These are phyloP conservation scores for Stegastes partitus DNA, from an alignment of 2,113 vertebrate species.

Conservation along the genomic window DNA sequence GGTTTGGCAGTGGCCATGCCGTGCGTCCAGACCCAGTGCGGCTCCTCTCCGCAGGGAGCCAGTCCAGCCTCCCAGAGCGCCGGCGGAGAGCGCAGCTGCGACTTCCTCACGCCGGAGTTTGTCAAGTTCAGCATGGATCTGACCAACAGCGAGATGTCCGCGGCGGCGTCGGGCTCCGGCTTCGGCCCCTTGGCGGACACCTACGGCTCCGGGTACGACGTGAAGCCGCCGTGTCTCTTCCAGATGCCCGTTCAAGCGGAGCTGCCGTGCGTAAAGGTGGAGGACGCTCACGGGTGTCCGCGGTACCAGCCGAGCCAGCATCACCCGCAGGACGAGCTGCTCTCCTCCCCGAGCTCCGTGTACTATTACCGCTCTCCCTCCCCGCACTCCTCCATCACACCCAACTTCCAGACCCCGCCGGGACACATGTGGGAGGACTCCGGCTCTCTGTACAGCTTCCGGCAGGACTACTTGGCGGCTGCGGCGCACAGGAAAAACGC, in stretches of 20 bases:
- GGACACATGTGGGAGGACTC: slow-evolving; percentile 93
- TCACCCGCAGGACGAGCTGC: slow-evolving; percentile 90
- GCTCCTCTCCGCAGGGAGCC: slow-evolving; percentile 97
- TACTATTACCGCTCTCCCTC: slow-evolving; percentile 96
- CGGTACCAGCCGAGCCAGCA: slow-evolving; percentile 89
- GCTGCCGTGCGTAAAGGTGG: slow-evolving; percentile 94
- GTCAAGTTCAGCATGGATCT: slow-evolving; percentile 99
- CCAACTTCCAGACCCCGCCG: slow-evolving; percentile 88
- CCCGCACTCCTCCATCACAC: slow-evolving; percentile 86
- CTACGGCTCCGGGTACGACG: slow-evolving; percentile 92
- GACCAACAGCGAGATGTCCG: slow-evolving; percentile 93
- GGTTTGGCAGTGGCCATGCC: slow-evolving; percentile 91
- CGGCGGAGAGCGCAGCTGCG: slow-evolving; percentile 93
- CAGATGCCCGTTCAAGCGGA: slow-evolving; percentile 92
- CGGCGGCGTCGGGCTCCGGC: slow-evolving; percentile 90
- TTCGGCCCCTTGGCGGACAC: slow-evolving; percentile 93
- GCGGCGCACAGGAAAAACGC: slow-evolving; percentile 92
- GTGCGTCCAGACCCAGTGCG: slow-evolving; percentile 98
- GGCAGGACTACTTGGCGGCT: slow-evolving; percentile 93
- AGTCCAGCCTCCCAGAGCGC: slow-evolving; percentile 95
- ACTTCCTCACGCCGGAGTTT: slow-evolving; percentile 97
- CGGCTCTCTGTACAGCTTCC: slow-evolving; percentile 91
- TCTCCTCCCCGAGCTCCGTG: slow-evolving; percentile 89
- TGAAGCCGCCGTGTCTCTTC: slow-evolving; percentile 96
- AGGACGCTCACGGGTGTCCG: slow-evolving; percentile 92